Conservation (phyloP, 2,888 invertebrate species). For the Asteroscopus sphinx region DNA sequence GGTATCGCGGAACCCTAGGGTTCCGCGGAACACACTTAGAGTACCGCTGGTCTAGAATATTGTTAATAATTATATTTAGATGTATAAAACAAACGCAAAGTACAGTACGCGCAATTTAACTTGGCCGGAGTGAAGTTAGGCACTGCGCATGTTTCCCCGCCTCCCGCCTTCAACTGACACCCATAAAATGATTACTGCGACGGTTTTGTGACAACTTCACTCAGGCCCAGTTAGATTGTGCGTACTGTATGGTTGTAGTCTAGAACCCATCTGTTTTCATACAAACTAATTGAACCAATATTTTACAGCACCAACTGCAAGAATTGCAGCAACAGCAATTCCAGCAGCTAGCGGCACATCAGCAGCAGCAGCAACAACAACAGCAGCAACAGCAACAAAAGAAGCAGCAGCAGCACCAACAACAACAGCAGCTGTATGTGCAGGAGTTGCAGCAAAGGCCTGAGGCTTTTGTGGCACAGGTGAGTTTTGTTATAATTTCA, state of each 20-base stretch:
- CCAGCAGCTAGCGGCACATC: constrained; percentile 68
- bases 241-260: constrained; percentile 21
- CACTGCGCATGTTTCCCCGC: no score
- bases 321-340: constrained; percentile 74
- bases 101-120: no score
- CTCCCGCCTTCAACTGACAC: no score
- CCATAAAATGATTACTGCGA: no score
- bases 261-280: not conserved
- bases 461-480: constrained; percentile 73
- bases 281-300: constrained; percentile 50
- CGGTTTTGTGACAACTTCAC: no score
- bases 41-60: no score
- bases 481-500: constrained; percentile 29
- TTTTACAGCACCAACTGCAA: constrained; percentile 74
- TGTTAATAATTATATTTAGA: no score
- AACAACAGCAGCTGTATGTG: constrained; percentile 72
- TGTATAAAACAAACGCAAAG: no score
- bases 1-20: no score
- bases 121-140: no score
- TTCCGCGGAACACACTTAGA: no score
- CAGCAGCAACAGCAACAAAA: constrained; percentile 70
- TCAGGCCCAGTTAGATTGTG: no score
- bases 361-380: constrained; percentile 72
- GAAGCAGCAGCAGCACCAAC: constrained; percentile 72
- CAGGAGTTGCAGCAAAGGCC: constrained; percentile 77